These are phyloP conservation scores for Helicoverpa zea DNA, from an alignment of 1,140 invertebrate genomes.

Conservation along the genomic window DNA sequence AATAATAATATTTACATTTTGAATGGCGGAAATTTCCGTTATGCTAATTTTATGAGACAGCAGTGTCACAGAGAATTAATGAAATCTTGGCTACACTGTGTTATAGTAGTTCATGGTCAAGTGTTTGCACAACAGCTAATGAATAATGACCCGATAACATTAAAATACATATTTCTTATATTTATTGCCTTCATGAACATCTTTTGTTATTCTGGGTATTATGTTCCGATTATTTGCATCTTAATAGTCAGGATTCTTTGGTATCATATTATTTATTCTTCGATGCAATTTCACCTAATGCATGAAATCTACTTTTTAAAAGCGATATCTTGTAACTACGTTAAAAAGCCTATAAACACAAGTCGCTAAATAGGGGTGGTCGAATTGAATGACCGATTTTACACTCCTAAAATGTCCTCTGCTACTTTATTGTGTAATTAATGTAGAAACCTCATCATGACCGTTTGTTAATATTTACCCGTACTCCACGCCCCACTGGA, in stretches of 20 bases:
- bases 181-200: conserved; percentile 25
- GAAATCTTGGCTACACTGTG: conserved; percentile 43
- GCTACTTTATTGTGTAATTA: neutral
- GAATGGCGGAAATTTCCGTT: conserved; percentile 52
- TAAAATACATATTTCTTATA: conserved; percentile 21
- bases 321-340: too few relatives aligned
- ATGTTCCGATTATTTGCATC: neutral
- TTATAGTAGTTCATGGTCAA: conserved; percentile 54
- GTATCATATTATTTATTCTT: too few relatives aligned
- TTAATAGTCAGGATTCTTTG: too few relatives aligned
- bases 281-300: too few relatives aligned
- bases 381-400: too few relatives aligned
- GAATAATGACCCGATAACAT: conserved; percentile 34
- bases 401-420: too few relatives aligned
- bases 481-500: neutral
- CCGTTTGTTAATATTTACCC: conserved; percentile 4
- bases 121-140: conserved; percentile 40
- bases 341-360: too few relatives aligned
- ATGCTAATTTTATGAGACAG: conserved; percentile 47
- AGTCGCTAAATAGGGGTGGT: too few relatives aligned
- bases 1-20: conserved; percentile 11
- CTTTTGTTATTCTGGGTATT: conserved; percentile 10
- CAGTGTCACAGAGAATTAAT: conserved; percentile 46
- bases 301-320: too few relatives aligned
- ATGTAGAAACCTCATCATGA: neutral